Evolutionary conservation across 1,140 invertebrate genomes (phyloP), one percentile per base, ranked within the genome.

Genomic region (Calosoma granatense): DNA sequence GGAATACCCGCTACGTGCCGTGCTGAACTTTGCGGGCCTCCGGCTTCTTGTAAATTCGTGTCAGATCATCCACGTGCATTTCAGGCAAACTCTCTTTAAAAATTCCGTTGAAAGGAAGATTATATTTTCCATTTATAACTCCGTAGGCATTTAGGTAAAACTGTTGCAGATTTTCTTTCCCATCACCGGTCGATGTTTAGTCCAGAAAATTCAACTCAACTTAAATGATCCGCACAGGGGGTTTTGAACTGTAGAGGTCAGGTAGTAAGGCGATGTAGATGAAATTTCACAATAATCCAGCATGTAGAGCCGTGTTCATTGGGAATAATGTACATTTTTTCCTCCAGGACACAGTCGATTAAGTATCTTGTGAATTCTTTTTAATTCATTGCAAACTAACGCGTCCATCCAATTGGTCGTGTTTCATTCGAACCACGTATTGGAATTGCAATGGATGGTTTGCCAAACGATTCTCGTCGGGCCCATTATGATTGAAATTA

Each of bases 51-150:
- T 17, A 17, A 47, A 47, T 47, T 47, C 41, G 17, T 12, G 41
- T 47, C 41, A 47, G 41, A 47, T 47, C 41, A 47, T 47, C 41
- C 17, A 47, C 15, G 41, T 47, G 15, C 3, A 17, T 47, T 47
- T 17, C 41, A 11, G 41, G 17, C 15, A 6, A n/a, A 17, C 41
- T 47, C 15, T n/a, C 41, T 47, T 47, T 6, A 17, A 47, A 17
- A 47, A 12, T 17, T 47, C 41, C 17, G 41, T 47, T 47, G 41
- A 47, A 47, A 47, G 15, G 9, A 47, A 47, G 41, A 47, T 47
- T 47, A 47, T 47, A 47, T 47, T 47, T 47, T 47, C 41, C 41
- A 47, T 47, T 47, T 47, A 47, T 47, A 12, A 47, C 17, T 4
- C 15, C 41, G 41, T 11, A 3, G 9, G 17, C 41, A 47, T 47